Conservation (phyloP, 2,113 vertebrate species). For the Meriones unguiculatus region DNA sequence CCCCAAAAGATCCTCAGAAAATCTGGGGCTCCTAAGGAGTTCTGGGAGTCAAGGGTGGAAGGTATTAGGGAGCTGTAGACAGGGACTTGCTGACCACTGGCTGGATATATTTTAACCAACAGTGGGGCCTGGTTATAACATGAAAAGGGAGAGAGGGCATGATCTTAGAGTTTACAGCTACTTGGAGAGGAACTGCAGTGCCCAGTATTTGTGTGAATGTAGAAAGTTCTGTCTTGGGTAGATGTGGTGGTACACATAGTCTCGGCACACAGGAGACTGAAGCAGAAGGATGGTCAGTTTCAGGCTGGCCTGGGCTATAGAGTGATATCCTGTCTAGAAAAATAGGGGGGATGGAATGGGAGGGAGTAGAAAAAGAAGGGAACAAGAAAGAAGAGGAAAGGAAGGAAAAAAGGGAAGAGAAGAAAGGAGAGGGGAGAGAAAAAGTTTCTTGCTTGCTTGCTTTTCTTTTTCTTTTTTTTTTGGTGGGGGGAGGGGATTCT, state of each 20-base stretch:
- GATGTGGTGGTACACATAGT: not conserved
- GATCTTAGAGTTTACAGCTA: not conserved
- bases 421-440: accelerated
- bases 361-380: too few species aligned
- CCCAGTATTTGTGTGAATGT: accelerated
- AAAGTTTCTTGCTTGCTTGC: too few species aligned
- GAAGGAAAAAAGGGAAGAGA: too few species aligned
- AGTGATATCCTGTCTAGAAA: not conserved
- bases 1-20: not conserved
- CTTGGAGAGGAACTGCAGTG: not conserved
- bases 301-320: not conserved
- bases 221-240: not conserved
- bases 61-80: not conserved
- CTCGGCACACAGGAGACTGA: not conserved
- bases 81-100: not conserved
- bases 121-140: not conserved
- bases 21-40: not conserved
- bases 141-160: not conserved
- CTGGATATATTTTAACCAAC: not conserved
- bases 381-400: not conserved
- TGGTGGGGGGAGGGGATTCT: too few species aligned
- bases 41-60: not conserved
- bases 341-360: too few species aligned
- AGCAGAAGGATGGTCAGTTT: not conserved
- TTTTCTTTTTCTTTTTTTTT: too few species aligned